Conservation (phyloP, 2,113 vertebrate species). For the Electrona antarctica region DNA sequence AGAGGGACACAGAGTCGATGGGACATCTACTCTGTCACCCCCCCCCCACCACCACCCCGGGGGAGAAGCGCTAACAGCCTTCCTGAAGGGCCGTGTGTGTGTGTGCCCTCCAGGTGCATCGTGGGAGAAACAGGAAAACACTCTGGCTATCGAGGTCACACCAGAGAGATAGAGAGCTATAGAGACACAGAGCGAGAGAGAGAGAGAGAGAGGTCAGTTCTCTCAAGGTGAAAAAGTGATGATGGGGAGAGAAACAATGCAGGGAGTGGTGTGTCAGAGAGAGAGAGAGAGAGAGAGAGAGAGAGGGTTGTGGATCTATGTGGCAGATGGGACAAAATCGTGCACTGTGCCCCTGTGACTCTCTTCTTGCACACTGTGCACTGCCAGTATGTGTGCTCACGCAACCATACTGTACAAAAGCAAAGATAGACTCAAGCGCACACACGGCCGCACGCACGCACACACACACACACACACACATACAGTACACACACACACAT, state of each 20-base stretch:
- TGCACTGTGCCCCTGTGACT: slow-evolving; percentile 26
- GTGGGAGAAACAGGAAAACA: slow-evolving; percentile 72
- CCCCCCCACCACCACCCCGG: slow-evolving; percentile 59
- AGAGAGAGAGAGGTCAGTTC: background rate
- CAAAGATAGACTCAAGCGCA: background rate
- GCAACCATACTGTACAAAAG: background rate
- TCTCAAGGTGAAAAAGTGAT: slow-evolving; percentile 48
- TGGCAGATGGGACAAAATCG: slow-evolving; percentile 52
- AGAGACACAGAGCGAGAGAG: slow-evolving; percentile 14
- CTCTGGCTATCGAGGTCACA: slow-evolving; percentile 70
- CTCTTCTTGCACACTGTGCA: slow-evolving; percentile 8
- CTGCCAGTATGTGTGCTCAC: background rate
- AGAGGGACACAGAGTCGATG: slow-evolving; percentile 56
- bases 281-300: slow-evolving; percentile 17
- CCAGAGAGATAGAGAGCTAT: slow-evolving; percentile 57
- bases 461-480: slow-evolving; percentile 22
- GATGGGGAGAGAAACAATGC: background rate
- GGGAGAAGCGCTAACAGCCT: slow-evolving; percentile 76
- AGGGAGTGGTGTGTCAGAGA: background rate
- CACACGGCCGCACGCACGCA: background rate
- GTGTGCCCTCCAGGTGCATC: slow-evolving; percentile 74
- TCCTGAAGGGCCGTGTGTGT: slow-evolving; percentile 75
- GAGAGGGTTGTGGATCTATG: slow-evolving; percentile 41
- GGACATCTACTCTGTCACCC: slow-evolving; percentile 59
- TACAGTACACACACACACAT: slow-evolving; percentile 2